These are phyloP conservation scores for Rhagonycha fulva DNA, from an alignment of 2,888 invertebrate species.

Conservation along the genomic window DNA sequence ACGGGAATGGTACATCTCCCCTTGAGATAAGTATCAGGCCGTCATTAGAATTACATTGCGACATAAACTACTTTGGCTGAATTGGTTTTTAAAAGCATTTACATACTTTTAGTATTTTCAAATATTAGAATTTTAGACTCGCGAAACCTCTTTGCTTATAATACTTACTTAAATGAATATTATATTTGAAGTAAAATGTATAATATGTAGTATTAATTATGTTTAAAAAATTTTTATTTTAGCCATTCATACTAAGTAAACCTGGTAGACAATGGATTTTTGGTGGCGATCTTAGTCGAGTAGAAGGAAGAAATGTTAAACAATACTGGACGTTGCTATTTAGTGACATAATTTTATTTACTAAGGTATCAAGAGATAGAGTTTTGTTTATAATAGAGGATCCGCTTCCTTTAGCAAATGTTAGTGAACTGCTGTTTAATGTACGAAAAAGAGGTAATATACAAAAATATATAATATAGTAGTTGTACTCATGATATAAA, in stretches of 20 bases:
- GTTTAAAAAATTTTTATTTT: conserved; percentile 37
- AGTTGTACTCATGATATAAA: not conserved
- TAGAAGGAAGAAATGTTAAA: conserved; percentile 80
- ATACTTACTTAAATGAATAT: too few species aligned
- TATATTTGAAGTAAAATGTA: not conserved
- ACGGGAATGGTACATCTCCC: too few species aligned
- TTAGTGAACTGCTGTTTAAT: conserved; percentile 84
- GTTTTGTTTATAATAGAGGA: conserved; percentile 89
- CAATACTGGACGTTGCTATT: conserved; percentile 87
- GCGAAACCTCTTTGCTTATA: too few species aligned
- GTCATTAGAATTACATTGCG: too few species aligned
- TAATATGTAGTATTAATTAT: not conserved
- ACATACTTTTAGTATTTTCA: too few species aligned
- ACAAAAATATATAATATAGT: not conserved
- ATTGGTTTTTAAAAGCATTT: too few species aligned
- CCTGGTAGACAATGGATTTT: conserved; percentile 89
- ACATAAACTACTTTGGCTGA: too few species aligned
- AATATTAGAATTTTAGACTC: too few species aligned
- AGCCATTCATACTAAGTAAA: conserved; percentile 82
- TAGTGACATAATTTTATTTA: conserved; percentile 82
- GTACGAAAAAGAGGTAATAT: conserved; percentile 78
- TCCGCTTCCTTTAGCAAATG: conserved; percentile 75
- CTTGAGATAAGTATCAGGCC: too few species aligned
- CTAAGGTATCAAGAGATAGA: conserved; percentile 83
- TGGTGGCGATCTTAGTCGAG: conserved; percentile 81